Conservation (phyloP, 2,113 vertebrate species). For the Pygoscelis antarcticus region DNA sequence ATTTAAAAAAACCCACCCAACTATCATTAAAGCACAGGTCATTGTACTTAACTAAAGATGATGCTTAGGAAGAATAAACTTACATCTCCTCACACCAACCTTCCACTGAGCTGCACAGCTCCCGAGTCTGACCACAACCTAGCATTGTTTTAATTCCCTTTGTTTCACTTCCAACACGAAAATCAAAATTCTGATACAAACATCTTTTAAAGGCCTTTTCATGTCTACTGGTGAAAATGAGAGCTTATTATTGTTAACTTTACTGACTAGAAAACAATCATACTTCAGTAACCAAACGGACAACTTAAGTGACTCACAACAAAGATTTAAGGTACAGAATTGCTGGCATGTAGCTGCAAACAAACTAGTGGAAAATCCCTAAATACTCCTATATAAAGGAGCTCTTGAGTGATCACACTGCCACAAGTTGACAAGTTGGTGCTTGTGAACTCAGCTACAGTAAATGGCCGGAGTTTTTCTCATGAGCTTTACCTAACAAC, state of each 20-base stretch:
- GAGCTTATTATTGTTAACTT: background rate
- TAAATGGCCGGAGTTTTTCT: background rate
- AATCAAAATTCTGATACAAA: background rate
- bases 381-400: background rate
- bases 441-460: background rate
- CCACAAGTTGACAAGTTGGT: background rate
- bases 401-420: background rate
- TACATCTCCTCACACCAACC: background rate
- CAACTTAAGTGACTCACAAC: background rate
- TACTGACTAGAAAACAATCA: background rate
- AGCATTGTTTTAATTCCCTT: background rate
- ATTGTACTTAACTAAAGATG: background rate
- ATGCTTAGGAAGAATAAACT: background rate
- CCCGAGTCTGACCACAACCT: background rate
- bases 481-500: background rate
- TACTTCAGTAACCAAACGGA: background rate
- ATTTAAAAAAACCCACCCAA: background rate
- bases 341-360: background rate
- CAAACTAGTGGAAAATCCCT: background rate
- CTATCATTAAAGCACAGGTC: background rate
- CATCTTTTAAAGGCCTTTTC: background rate
- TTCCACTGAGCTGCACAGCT: background rate
- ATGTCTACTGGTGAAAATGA: background rate
- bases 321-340: background rate
- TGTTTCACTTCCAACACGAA: background rate